Conservation (phyloP, 2,113 vertebrate genomes). For the Puffinus mauretanicus region DNA sequence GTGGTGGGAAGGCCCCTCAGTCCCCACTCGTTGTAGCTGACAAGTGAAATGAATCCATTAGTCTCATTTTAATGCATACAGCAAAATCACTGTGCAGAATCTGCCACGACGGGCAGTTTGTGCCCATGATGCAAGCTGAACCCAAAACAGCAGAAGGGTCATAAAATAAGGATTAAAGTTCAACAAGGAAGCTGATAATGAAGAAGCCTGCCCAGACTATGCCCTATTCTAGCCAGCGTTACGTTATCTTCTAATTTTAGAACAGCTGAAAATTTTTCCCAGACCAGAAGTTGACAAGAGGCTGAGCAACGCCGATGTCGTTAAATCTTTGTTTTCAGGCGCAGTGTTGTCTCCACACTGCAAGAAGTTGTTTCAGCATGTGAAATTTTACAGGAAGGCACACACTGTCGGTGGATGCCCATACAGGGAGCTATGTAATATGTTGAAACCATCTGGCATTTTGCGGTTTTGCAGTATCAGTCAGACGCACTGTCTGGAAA, state of each 20-base stretch:
- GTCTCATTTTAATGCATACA: not conserved
- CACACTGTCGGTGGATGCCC: slow-evolving; percentile 35
- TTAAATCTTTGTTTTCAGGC: slow-evolving; percentile 45
- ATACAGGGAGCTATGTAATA: slow-evolving; percentile 46
- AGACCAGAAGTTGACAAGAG: slow-evolving; percentile 48
- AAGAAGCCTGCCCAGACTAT: slow-evolving; percentile 16
- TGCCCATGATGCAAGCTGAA: not conserved
- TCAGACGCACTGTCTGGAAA: slow-evolving; percentile 59
- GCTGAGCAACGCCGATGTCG: not conserved
- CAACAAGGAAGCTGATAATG: slow-evolving; percentile 5
- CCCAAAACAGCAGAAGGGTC: slow-evolving; percentile 17
- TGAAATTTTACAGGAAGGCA: slow-evolving; percentile 55
- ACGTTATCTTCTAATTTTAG: slow-evolving; percentile 21
- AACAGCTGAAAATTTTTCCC: slow-evolving; percentile 40
- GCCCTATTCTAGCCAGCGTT: not conserved
- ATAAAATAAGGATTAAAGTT: slow-evolving; percentile 52
- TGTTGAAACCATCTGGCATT: slow-evolving; percentile 66
- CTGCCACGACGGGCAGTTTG: not conserved
- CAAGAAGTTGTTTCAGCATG: slow-evolving; percentile 42
- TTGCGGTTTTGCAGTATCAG: slow-evolving; percentile 56
- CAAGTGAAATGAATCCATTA: not conserved
- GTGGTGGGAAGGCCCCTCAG: not conserved
- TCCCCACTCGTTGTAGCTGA: not conserved
- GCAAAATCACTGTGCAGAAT: not conserved
- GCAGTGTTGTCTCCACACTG: slow-evolving; percentile 25